Evolutionary conservation across 2,888 invertebrate genomes (phyloP).

Genomic region (Laspeyria flexula): DNA sequence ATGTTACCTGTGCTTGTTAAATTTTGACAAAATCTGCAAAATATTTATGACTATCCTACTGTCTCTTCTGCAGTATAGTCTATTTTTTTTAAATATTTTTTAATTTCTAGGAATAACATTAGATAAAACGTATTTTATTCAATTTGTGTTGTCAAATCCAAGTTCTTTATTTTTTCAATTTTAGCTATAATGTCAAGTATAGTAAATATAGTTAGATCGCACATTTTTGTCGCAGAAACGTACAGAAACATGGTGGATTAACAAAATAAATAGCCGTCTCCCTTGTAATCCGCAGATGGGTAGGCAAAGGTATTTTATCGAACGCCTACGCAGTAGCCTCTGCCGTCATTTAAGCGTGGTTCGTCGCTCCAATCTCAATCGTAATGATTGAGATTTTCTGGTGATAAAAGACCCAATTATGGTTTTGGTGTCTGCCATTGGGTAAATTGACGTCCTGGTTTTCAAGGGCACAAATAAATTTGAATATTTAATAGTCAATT

Average conservation of each 20-base stretch:
- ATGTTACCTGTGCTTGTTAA: too few relatives aligned
- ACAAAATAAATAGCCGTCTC: slow-evolving; percentile 10
- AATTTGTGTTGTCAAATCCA: too few relatives aligned
- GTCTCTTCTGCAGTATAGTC: too few relatives aligned
- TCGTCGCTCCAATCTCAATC: background rate
- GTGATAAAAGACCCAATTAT: background rate
- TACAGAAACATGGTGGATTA: slow-evolving; percentile 8
- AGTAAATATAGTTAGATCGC: background rate
- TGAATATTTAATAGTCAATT: background rate
- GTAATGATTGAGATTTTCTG: background rate
- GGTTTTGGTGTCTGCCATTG: background rate
- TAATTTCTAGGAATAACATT: too few relatives aligned
- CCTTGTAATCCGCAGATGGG: slow-evolving; percentile 13
- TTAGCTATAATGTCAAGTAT: too few relatives aligned
- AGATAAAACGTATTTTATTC: too few relatives aligned
- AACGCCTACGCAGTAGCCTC: slow-evolving; percentile 3
- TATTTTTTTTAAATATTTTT: too few relatives aligned
- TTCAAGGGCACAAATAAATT: background rate
- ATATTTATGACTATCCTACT: too few relatives aligned
- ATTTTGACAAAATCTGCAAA: too few relatives aligned
- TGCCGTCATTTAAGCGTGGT: slow-evolving; percentile 1
- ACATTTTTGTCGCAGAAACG: slow-evolving; percentile 2
- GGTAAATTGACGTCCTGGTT: background rate
- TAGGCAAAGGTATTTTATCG: slow-evolving; percentile 14
- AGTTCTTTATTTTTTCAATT: too few relatives aligned